Percentiles rank a stretch among this genome's conserved stretches.
Evolutionary conservation across 2,888 invertebrate genomes (phyloP).

Genomic region (Patella pellucida): DNA sequence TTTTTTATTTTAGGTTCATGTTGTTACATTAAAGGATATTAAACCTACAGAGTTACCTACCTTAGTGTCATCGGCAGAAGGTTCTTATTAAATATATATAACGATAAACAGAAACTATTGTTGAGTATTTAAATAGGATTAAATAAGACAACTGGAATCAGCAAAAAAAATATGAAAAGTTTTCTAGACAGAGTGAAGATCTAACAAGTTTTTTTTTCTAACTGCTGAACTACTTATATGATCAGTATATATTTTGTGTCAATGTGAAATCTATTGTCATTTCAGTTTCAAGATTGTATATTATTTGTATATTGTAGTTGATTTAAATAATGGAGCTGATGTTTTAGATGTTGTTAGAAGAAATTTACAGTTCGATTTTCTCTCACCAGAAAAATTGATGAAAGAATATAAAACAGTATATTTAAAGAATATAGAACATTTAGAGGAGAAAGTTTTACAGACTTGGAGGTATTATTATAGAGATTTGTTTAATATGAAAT

Average conservation of each 20-base stretch:
- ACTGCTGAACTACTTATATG: too few relatives aligned
- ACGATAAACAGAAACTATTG: too few relatives aligned
- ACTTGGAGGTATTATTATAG: background rate
- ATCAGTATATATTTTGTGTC: too few relatives aligned
- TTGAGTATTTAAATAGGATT: too few relatives aligned
- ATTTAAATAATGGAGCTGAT: background rate
- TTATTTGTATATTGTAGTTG: background rate
- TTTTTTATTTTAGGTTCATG: background rate
- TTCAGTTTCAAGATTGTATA: background rate
- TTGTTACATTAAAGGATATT: background rate
- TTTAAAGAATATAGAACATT: background rate
- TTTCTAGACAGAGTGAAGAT: too few relatives aligned
- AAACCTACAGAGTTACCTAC: background rate
- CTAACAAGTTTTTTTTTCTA: too few relatives aligned
- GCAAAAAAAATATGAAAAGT: too few relatives aligned
- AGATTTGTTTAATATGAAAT: too few relatives aligned
- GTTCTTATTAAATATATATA: too few relatives aligned
- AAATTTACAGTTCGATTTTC: background rate
- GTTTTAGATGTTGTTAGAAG: background rate
- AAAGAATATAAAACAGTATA: background rate
- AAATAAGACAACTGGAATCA: too few relatives aligned
- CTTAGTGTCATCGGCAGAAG: background rate
- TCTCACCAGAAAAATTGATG: background rate
- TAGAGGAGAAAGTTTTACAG: background rate
- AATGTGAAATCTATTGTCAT: too few relatives aligned